These are phyloP conservation scores for Ecliptopera silaceata DNA, from an alignment of 2,888 invertebrate species.

Conservation along the genomic window DNA sequence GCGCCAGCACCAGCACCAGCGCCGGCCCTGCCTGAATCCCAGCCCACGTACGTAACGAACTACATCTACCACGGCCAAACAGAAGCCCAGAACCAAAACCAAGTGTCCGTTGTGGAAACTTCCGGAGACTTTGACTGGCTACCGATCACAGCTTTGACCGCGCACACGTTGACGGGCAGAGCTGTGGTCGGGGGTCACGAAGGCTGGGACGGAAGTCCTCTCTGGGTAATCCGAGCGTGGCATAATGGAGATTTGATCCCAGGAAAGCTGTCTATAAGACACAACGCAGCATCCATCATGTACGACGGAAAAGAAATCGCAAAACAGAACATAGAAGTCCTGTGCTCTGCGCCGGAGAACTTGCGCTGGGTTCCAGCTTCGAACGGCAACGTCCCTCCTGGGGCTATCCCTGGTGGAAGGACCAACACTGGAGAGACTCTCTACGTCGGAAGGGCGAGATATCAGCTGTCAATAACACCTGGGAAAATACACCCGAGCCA, in stretches of 20 bases:
- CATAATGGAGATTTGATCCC: conserved; percentile 74
- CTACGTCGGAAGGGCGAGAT: conserved; percentile 81
- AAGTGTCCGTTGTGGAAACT: conserved; percentile 61
- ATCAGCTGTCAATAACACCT: conserved; percentile 82
- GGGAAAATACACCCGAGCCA: conserved; percentile 81
- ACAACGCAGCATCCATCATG: conserved; percentile 68
- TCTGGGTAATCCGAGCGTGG: conserved; percentile 77
- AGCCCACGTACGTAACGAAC: conserved; percentile 72
- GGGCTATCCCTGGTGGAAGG: conserved; percentile 80
- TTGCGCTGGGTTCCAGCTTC: conserved; percentile 80
- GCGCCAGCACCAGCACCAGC: conserved; percentile 39
- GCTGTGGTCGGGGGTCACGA: conserved; percentile 76
- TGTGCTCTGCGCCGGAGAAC: conserved; percentile 63
- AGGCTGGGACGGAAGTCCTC: conserved; percentile 76
- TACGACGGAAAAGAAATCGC: conserved; percentile 69
- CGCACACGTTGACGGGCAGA: conserved; percentile 59
- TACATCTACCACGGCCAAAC: conserved; percentile 71
- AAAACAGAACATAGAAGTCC: conserved; percentile 74
- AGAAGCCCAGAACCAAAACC: conserved; percentile 52
- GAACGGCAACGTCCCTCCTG: conserved; percentile 78
- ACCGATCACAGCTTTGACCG: conserved; percentile 65
- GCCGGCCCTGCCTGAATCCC: conserved; percentile 32
- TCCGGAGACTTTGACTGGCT: conserved; percentile 74
- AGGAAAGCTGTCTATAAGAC: conserved; percentile 74
- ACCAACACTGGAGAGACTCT: conserved; percentile 75